A percentile compares a stretch with the other conserved stretches of the same genome.
Evolutionary conservation across 2,888 invertebrate genomes (phyloP).

Genomic region (Epistrophe eligans): DNA sequence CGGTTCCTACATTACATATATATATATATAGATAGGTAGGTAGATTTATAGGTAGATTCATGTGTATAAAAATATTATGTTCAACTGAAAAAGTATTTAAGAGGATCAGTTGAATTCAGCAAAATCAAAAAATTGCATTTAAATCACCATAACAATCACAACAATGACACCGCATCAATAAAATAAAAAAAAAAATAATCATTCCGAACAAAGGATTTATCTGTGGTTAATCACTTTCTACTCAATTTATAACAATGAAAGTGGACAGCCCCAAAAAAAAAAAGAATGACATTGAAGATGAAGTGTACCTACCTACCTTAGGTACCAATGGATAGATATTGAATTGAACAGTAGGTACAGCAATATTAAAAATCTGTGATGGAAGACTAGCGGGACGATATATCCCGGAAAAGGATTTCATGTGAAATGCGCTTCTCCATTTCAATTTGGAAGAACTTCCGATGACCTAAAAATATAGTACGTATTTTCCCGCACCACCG

Average conservation of each 20-base stretch:
- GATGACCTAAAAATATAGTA: slow-evolving; percentile 58
- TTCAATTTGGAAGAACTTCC: slow-evolving; percentile 64
- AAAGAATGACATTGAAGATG: slow-evolving; percentile 1
- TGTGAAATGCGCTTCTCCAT: slow-evolving; percentile 36
- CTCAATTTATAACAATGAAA: not conserved
- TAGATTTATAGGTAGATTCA: no score
- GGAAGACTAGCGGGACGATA: not conserved
- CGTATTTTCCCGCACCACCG: slow-evolving; percentile 56
- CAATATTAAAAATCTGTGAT: not conserved
- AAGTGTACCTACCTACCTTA: not conserved
- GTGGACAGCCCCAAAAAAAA: slow-evolving; percentile 2
- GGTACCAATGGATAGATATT: no score
- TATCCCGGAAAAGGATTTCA: not conserved
- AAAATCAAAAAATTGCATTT: no score
- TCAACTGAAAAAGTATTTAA: no score
- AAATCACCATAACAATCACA: not conserved
- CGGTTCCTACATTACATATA: no score
- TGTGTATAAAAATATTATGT: no score
- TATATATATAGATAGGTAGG: no score
- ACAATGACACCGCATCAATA: not conserved
- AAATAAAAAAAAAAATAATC: not conserved
- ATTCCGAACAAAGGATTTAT: not conserved
- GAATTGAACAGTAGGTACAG: not conserved
- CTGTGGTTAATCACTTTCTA: not conserved
- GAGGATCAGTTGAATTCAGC: no score